phyloP scores from a whole-genome alignment of 2,888 invertebrate genomes.

The Caenorhabditis sp. region DNA sequence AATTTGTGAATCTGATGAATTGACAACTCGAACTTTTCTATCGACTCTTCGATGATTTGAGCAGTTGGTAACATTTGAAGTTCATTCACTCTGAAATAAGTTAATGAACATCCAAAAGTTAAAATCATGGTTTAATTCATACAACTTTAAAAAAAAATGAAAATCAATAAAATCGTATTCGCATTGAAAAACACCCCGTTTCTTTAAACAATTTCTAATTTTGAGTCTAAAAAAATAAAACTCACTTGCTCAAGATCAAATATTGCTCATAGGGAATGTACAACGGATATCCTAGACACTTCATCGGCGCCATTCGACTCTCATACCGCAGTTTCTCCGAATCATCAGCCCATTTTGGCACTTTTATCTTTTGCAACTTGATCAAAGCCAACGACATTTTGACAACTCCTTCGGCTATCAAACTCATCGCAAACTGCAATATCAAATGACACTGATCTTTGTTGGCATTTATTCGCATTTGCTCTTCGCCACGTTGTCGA shows the following conservation, averaged over 20 bases:
- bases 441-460: slow-evolving; percentile 2
- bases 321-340: slow-evolving; percentile 43
- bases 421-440: slow-evolving; percentile 11
- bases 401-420: slow-evolving; percentile 24
- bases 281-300: slow-evolving; percentile 32
- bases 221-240: neutral
- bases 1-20: neutral
- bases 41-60: neutral
- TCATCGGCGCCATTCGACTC: slow-evolving; percentile 38
- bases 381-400: slow-evolving; percentile 25
- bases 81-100: neutral
- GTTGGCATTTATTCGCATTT: neutral
- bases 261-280: slow-evolving; percentile 34
- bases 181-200: too few relatives aligned
- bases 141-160: too few relatives aligned
- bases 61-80: neutral
- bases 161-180: too few relatives aligned
- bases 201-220: too few relatives aligned
- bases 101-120: neutral
- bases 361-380: slow-evolving; percentile 28
- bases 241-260: neutral
- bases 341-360: slow-evolving; percentile 33
- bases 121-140: too few relatives aligned
- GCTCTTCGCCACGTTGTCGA: neutral
- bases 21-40: slow-evolving; percentile 1